Base-by-base conservation (phyloP, 2,888 invertebrate genomes). In the Lamellibrachia columna region DNA sequence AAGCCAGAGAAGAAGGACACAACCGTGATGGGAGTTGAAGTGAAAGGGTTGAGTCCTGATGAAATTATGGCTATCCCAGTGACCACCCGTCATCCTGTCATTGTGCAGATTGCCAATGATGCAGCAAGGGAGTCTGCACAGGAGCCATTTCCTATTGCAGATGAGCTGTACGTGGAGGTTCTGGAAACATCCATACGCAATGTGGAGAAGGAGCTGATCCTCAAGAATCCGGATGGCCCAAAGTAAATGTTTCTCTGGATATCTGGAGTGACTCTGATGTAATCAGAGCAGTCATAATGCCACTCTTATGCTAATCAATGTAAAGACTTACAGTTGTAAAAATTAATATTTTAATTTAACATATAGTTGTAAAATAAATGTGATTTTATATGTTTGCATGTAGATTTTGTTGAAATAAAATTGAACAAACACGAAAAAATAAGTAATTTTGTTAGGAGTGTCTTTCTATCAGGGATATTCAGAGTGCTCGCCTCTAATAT, bases 141-240 rank as follows among this genome's bases (percentile, higher is more conserved):
- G 92, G 28, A 94, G 58, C 7, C 93, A 11, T 91, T 91, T 58
- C 91, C 91, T 9, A 91, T 91, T 15, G 55, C 91, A 11, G 91
- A 91, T 0, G 96, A 96, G 93, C 95, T 95, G 4, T 95, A 95
- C 90, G 94, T 96, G 11, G 96, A 96, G 93, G 95, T 96, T 6
- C 93, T 96, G 92, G 95, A 96, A 53, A 94, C 94, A 52, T 95
- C 95, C 52, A 95, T 96, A n/a, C 94, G 94, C 90, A 95, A 95
- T 28, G 94, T 95, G 52, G 96, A 96, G 93, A 95, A 95, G 93
- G 95, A 95, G 92, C 94, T 95, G 93, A 94, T 95, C 53, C 94
- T 94, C 28, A 93, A 93, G 7, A 94, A 94, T 90, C 94, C 95
- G 7, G 95, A 95, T 90, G 96, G 96, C 93, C 96, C 96, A 6